These are phyloP conservation scores for Cricetomys ansorgei DNA, from an alignment of 2,113 vertebrate genomes.

Conservation along the genomic window DNA sequence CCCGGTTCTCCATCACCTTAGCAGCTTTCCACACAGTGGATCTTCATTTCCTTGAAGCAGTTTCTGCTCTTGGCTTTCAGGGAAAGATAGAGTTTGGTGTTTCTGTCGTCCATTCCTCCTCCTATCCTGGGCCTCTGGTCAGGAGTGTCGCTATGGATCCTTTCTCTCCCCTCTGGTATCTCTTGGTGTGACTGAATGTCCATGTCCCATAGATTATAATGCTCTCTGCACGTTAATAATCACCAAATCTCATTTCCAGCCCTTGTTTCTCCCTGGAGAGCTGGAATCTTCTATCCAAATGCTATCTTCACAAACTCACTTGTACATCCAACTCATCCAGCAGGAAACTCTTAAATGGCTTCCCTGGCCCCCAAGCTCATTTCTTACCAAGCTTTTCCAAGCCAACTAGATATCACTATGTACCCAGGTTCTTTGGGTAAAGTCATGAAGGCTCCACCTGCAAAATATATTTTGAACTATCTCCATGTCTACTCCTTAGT, in stretches of 20 bases:
- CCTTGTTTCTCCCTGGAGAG: not conserved
- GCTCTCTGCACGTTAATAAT: not conserved
- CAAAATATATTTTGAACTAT: not conserved
- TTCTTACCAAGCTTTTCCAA: not conserved
- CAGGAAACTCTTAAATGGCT: conserved; percentile 8
- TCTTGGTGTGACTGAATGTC: not conserved
- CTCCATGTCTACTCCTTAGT: not conserved
- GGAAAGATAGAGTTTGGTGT: not conserved
- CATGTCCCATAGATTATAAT: not conserved
- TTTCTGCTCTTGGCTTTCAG: not conserved
- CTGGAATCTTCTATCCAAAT: not conserved
- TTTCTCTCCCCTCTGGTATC: not conserved
- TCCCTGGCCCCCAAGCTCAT: not conserved
- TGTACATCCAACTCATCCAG: conserved; percentile 10
- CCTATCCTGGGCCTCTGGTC: not conserved
- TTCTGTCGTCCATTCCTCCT: not conserved
- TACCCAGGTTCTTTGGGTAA: conserved; percentile 1
- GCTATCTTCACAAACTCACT: not conserved
- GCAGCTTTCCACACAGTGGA: not conserved
- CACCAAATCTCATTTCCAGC: not conserved
- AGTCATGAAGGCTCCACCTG: not conserved
- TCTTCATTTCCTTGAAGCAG: not conserved
- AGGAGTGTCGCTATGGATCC: not conserved
- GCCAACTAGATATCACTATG: not conserved
- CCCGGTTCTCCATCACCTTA: not conserved